A percentile compares a stretch with the other conserved stretches of the same genome.
Evolutionary conservation across 2,888 invertebrate species (phyloP).

Genomic region (Acanthoscelides obtectus): DNA sequence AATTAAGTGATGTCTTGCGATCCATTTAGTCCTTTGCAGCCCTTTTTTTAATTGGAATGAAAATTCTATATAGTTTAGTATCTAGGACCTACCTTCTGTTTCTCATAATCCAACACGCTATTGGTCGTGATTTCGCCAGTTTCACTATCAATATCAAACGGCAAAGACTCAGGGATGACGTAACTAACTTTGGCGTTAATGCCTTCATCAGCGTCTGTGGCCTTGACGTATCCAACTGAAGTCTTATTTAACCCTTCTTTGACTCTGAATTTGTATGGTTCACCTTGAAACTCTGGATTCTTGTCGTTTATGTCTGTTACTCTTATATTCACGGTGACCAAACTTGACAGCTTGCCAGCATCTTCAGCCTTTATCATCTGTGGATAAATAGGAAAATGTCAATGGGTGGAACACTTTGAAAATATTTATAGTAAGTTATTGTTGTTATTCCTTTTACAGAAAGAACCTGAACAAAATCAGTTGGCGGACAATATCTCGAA

Average conservation of each 20-base stretch:
- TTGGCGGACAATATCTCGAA: too few relatives aligned
- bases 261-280: slow-evolving; percentile 77
- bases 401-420: not conserved
- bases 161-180: slow-evolving; percentile 71
- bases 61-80: too few relatives aligned
- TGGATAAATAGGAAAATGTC: not conserved
- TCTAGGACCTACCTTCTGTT: slow-evolving; percentile 63
- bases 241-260: slow-evolving; percentile 56
- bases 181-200: slow-evolving; percentile 79
- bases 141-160: slow-evolving; percentile 72
- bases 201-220: slow-evolving; percentile 81
- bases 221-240: slow-evolving; percentile 64
- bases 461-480: too few relatives aligned
- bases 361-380: slow-evolving; percentile 82
- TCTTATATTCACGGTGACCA: slow-evolving; percentile 80
- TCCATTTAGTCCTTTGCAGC: too few relatives aligned
- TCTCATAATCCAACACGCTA: slow-evolving; percentile 75
- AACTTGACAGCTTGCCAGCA: slow-evolving; percentile 74
- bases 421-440: too few relatives aligned
- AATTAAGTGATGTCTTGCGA: too few relatives aligned
- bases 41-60: too few relatives aligned
- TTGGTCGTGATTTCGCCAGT: slow-evolving; percentile 76
- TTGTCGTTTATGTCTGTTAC: slow-evolving; percentile 91
- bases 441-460: too few relatives aligned
- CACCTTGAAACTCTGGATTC: slow-evolving; percentile 80